These are phyloP conservation scores for Cyanocitta stelleri DNA, from an alignment of 2,113 vertebrate genomes.

Conservation along the genomic window DNA sequence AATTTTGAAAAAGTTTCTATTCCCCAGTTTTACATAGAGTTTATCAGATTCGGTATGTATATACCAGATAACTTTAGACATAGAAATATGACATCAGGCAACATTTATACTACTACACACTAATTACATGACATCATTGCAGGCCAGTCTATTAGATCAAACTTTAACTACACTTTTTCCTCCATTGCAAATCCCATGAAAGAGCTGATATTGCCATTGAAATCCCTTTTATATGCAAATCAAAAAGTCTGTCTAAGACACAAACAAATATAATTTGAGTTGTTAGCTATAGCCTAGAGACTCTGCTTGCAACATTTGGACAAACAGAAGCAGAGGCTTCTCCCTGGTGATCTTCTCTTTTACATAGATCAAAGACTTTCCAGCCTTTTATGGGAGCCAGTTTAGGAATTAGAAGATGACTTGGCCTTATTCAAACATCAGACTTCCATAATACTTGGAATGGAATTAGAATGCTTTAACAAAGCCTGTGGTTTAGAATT, in stretches of 20 bases:
- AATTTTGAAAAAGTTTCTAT: neutral
- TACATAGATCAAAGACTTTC: conserved; percentile 46
- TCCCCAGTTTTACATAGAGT: neutral
- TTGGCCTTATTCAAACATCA: conserved; percentile 38
- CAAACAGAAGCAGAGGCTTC: conserved; percentile 49
- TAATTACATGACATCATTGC: neutral
- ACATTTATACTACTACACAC: neutral
- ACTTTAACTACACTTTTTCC: neutral
- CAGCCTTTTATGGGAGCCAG: conserved; percentile 35
- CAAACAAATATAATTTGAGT: conserved; percentile 23
- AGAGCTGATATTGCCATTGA: neutral
- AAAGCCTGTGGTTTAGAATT: conserved; percentile 33
- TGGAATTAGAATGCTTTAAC: conserved; percentile 32
- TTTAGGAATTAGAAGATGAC: conserved; percentile 46
- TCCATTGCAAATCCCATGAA: neutral
- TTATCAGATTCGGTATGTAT: neutral
- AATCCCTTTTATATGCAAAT: conserved; percentile 52
- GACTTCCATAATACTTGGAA: conserved; percentile 48
- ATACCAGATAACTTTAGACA: neutral
- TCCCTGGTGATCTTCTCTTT: conserved; percentile 43
- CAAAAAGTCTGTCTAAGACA: neutral
- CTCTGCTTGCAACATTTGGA: conserved; percentile 40
- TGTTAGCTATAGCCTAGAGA: conserved; percentile 32
- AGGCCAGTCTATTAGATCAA: neutral
- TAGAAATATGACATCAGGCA: neutral